Percentiles rank a stretch among this genome's conserved stretches.
Conservation (phyloP, 1,140 invertebrate species). For the Calliopsis andreniformis region DNA sequence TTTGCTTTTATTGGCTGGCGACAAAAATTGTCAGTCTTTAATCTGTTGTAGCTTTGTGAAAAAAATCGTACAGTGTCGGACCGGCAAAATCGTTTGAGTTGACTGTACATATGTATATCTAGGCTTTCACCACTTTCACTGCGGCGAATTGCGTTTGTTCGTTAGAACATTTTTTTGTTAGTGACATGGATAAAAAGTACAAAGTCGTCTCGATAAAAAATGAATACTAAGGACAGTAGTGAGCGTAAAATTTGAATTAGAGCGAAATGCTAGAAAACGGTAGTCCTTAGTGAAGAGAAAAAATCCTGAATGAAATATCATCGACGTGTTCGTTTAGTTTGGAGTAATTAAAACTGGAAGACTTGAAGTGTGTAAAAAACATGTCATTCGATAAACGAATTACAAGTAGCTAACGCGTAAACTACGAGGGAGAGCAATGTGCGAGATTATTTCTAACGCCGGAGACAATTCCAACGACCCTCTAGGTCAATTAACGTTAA, state of each 20-base stretch:
- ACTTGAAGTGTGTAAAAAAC: not conserved
- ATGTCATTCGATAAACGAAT: not conserved
- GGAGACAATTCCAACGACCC: not conserved
- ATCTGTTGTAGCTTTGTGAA: too few species aligned
- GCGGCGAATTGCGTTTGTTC: conserved; percentile 21
- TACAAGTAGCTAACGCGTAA: too few species aligned
- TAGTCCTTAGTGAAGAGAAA: conserved; percentile 21
- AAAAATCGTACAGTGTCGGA: too few species aligned
- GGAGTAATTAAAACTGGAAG: not conserved
- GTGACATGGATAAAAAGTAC: too few species aligned
- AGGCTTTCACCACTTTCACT: conserved; percentile 48
- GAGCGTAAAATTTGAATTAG: not conserved
- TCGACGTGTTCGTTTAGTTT: too few species aligned
- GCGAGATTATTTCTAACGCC: not conserved
- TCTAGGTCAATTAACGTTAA: conserved; percentile 26
- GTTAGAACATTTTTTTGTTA: not conserved
- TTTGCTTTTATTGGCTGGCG: not conserved
- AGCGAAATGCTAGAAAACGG: conserved; percentile 26
- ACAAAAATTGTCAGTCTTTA: not conserved
- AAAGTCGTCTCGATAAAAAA: conserved; percentile 16
- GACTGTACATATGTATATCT: too few species aligned
- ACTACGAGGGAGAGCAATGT: too few species aligned
- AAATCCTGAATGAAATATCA: too few species aligned
- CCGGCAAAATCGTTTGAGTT: conserved; percentile 26
- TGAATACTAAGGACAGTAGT: not conserved